Evolutionary conservation across 2,888 invertebrate genomes (phyloP), one percentile per base, ranked within the genome.

Genomic region (Maniola hyperantus): DNA sequence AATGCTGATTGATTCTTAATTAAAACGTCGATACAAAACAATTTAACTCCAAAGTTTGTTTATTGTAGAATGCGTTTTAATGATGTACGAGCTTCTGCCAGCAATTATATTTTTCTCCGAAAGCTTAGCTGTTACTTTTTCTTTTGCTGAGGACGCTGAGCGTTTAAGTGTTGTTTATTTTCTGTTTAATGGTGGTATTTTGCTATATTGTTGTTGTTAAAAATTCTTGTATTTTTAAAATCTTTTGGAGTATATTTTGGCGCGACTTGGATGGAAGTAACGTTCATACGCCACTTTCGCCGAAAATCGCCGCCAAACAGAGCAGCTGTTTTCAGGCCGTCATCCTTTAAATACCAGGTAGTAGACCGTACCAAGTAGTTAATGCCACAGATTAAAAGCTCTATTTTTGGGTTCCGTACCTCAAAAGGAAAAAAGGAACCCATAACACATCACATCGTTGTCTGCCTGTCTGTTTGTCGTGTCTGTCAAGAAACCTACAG

Each of bases 1-100:
- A 81, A 82, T 80, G 79, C 71, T 78, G 81, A 81, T 80, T 74
- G 76, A 77, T 36, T 55, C 36, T 18, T 79, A 75, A 76, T 78
- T 77, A 74, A 76, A 79, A 77, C 76, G 71, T 77, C 77, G 71
- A 73, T 76, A 72, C 20, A 48, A 33, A 65, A 42, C 63, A 62
- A 62, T 65, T 65, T 63, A 54, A 48, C 39, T 11, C 33, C 44
- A 48, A 68, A 54, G 18, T 6, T 44, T 20, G 57, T 46, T 13
- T 39, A 53, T 63, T 59, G 42, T 20, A 50, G 18, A 51, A 66
- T 57, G 34, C 20, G 44, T 36, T 36, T 63, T 18, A 44, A 26
- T 55, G 46, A 42, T 18, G 36, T 36, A 59, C 46, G 46, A n/a
- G 6, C 44, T 6, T 58, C 26, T 58, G 39, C 13, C 20, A 26